phyloP scores from a whole-genome alignment of 2,113 vertebrate genomes.

The Zosterops hypoxanthus region DNA sequence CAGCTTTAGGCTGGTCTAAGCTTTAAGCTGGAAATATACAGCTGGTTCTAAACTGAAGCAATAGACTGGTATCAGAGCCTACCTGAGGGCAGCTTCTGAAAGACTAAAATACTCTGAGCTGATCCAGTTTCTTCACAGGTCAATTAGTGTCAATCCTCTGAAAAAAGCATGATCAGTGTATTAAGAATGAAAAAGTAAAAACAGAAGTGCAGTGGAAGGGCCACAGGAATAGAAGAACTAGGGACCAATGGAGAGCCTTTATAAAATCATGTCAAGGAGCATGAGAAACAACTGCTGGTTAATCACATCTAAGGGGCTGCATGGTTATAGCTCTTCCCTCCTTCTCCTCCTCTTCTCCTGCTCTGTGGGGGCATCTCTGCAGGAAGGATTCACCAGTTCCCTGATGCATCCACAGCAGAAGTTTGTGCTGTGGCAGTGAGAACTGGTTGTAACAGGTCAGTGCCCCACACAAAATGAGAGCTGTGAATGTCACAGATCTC shows the following conservation, averaged over 20 bases:
- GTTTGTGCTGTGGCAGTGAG: background rate
- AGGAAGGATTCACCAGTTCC: background rate
- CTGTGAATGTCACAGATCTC: rapidly evolving
- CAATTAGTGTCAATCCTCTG: background rate
- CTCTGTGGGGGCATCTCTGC: background rate
- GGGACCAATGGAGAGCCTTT: background rate
- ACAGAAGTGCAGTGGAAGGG: background rate
- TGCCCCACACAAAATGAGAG: background rate
- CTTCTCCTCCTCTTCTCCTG: background rate
- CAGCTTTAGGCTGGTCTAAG: background rate
- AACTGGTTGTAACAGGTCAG: background rate
- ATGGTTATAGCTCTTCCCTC: background rate
- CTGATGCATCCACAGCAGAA: background rate
- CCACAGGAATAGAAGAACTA: background rate
- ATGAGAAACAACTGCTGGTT: background rate
- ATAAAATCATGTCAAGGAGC: background rate
- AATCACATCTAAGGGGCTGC: no score
- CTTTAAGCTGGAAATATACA: background rate
- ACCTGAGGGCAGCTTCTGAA: background rate
- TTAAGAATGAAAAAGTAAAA: background rate
- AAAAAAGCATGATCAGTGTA: rapidly evolving
- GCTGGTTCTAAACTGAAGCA: background rate
- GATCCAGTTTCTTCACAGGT: background rate
- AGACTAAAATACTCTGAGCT: background rate
- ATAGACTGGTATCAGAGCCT: background rate